phyloP scores from a whole-genome alignment of 2,113 vertebrate genomes.

The Ictidomys tridecemlineatus region DNA sequence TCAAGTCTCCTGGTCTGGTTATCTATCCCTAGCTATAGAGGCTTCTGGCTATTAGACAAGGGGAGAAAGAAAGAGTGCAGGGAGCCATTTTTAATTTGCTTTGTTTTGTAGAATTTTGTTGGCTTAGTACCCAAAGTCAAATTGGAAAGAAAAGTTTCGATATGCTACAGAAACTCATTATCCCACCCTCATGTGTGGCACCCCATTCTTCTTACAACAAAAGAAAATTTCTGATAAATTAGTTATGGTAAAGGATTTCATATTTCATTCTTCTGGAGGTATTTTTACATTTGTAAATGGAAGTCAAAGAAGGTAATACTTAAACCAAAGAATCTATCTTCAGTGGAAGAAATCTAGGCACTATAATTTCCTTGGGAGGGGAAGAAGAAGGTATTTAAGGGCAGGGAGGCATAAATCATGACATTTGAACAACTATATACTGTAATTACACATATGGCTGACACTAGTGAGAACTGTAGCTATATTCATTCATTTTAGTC shows the following conservation, averaged over 20 bases:
- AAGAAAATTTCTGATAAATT: conserved; percentile 35
- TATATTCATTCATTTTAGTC: not conserved
- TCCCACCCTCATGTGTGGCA: not conserved
- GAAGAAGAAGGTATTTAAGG: not conserved
- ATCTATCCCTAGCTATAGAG: not conserved
- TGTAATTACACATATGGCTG: not conserved
- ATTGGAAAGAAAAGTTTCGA: not conserved
- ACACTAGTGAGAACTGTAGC: not conserved
- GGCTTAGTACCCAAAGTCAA: not conserved
- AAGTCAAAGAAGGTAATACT: not conserved
- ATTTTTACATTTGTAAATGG: conserved; percentile 46
- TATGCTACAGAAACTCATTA: conserved; percentile 7
- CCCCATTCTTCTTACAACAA: not conserved
- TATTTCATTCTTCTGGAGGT: not conserved
- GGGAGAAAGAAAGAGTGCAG: not conserved
- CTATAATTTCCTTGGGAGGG: not conserved
- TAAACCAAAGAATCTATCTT: not conserved
- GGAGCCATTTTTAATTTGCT: not conserved
- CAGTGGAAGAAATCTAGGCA: not conserved
- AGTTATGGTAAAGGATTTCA: not conserved
- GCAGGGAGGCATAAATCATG: not conserved
- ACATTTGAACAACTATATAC: not conserved
- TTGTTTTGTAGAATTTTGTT: conserved; percentile 17
- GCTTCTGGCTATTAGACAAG: not conserved
- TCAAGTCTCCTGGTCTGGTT: conserved; percentile 1